phyloP scores from a whole-genome alignment of 2,113 vertebrate genomes.

The Acanthisitta chloris region DNA sequence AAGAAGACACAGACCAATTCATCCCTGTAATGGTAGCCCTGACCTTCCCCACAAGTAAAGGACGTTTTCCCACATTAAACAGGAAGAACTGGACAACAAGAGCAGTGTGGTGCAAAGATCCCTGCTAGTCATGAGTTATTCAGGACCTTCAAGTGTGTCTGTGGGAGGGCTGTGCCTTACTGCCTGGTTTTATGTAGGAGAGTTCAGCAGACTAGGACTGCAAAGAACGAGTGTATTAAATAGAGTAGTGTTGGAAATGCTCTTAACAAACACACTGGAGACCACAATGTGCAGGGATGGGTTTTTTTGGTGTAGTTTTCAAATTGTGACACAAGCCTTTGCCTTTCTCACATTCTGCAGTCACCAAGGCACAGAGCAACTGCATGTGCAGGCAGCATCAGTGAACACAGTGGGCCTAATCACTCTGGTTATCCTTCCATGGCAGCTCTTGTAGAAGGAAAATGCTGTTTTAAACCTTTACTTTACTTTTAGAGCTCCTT shows the following conservation, averaged over 20 bases:
- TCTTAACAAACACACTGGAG: background rate
- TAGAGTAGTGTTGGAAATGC: background rate
- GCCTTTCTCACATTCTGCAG: background rate
- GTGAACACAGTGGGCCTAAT: background rate
- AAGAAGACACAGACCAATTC: constrained; percentile 39
- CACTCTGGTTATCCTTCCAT: background rate
- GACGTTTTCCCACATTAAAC: constrained; percentile 26
- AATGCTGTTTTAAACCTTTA: background rate
- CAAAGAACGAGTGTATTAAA: background rate
- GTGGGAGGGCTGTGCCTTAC: background rate
- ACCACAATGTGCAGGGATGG: background rate
- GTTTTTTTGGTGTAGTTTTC: background rate
- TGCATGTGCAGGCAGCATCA: background rate
- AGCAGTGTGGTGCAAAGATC: constrained; percentile 39
- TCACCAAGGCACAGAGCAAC: background rate
- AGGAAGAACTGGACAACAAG: constrained; percentile 33
- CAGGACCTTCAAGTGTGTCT: background rate
- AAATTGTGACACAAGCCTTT: background rate
- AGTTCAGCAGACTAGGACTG: background rate
- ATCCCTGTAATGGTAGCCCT: constrained; percentile 6
- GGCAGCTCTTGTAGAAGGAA: background rate
- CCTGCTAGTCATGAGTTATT: background rate
- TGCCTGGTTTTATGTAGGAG: background rate
- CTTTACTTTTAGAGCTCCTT: background rate
- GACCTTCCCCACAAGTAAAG: constrained; percentile 39